A percentile compares a stretch with the other conserved stretches of the same genome.
phyloP scores from a whole-genome alignment of 2,797 vertebrate species.

The Acanthurus leucopareius region DNA sequence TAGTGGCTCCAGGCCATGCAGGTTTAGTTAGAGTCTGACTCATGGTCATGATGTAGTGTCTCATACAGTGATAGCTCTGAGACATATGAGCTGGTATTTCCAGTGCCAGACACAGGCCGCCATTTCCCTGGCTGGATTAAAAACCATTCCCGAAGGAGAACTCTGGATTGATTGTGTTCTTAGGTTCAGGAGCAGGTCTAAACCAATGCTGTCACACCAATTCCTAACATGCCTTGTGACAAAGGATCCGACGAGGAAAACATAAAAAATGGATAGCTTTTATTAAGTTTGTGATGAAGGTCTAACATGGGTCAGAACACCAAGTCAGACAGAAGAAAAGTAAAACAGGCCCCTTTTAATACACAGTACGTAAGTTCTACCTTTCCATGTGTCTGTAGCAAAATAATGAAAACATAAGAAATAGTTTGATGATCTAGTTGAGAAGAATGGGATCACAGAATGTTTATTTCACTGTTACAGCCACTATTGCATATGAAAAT shows the following conservation, averaged over 20 bases:
- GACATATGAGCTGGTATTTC: conserved; percentile 81
- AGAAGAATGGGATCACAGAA: too few relatives aligned
- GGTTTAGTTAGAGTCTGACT: conserved; percentile 84
- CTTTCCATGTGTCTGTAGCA: too few relatives aligned
- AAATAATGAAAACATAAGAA: too few relatives aligned
- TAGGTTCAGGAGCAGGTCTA: conserved; percentile 57
- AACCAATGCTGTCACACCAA: conserved; percentile 53
- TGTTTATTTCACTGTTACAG: too few relatives aligned
- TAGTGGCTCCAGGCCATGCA: conserved; percentile 78
- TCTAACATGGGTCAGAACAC: conserved; percentile 17
- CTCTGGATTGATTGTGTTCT: conserved; percentile 74
- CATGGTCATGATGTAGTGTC: conserved; percentile 82
- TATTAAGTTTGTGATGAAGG: conserved; percentile 39
- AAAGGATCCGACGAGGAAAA: conserved; percentile 42
- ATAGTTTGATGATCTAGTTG: too few relatives aligned
- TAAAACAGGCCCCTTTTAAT: not conserved
- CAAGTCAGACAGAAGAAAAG: not conserved
- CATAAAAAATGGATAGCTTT: conserved; percentile 24
- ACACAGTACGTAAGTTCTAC: not conserved
- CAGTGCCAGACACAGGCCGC: conserved; percentile 63
- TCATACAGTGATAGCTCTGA: conserved; percentile 78
- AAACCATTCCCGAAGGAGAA: conserved; percentile 70
- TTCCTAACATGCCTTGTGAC: conserved; percentile 43
- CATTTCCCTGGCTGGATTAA: conserved; percentile 73
- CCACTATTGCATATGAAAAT: too few relatives aligned